Conservation (phyloP, 2,113 vertebrate genomes). For the Porphyrio hochstetteri region DNA sequence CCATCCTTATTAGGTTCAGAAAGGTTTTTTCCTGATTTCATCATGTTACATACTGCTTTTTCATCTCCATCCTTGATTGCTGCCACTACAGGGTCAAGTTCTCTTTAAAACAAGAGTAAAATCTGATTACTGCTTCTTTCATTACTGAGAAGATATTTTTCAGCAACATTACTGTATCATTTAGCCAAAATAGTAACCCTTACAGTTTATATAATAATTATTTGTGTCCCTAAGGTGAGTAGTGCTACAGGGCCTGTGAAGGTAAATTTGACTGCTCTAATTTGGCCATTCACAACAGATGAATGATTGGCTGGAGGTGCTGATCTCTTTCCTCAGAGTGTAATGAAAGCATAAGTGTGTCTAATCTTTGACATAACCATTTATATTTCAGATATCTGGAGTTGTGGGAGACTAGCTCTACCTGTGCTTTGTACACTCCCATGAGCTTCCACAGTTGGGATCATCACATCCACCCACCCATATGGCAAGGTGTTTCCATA, state of each 20-base stretch:
- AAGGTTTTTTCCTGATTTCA: conserved; percentile 75
- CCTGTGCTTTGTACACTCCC: background rate
- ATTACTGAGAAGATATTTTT: background rate
- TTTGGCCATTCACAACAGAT: background rate
- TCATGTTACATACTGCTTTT: conserved; percentile 73
- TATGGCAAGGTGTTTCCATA: background rate
- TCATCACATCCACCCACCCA: background rate
- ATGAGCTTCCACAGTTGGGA: background rate
- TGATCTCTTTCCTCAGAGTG: background rate
- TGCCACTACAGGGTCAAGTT: conserved; percentile 75
- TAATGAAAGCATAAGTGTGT: background rate
- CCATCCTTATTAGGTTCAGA: conserved; percentile 83
- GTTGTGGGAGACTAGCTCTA: background rate
- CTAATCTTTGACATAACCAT: background rate
- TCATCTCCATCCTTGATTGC: conserved; percentile 80
- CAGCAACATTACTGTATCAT: background rate
- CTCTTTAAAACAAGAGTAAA: conserved; percentile 70
- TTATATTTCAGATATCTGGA: background rate
- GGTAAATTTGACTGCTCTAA: background rate
- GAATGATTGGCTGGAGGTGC: background rate
- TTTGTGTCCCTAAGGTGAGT: background rate
- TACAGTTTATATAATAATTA: background rate
- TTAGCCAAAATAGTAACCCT: background rate
- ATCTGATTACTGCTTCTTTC: conserved; percentile 1
- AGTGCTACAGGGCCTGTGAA: background rate